Percentiles rank a stretch among this genome's conserved stretches.
Conservation (phyloP, 2,113 vertebrate genomes). For the Oriolus oriolus region DNA sequence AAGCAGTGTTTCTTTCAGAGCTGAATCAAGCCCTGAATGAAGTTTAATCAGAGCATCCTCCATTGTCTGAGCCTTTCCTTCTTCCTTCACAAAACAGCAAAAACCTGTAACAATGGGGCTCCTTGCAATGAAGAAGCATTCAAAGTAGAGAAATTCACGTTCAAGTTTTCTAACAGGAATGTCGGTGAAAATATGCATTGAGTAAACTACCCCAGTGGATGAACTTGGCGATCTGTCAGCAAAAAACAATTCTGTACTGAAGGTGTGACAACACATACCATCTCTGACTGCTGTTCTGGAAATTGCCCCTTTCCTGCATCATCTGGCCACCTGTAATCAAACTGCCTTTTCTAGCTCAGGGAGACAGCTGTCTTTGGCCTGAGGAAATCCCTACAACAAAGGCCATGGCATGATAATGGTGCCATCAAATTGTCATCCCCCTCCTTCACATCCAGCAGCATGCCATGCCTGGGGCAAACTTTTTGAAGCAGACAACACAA, state of each 20-base stretch:
- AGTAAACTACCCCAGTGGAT: background rate
- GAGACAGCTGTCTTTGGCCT: background rate
- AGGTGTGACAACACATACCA: background rate
- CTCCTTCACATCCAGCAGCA: background rate
- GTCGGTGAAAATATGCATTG: constrained; percentile 54
- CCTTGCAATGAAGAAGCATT: constrained; percentile 42
- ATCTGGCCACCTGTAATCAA: background rate
- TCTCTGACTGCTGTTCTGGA: background rate
- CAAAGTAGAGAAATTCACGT: constrained; percentile 51
- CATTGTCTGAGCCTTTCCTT: background rate
- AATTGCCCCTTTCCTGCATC: background rate
- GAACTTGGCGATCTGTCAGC: background rate
- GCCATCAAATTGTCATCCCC: background rate
- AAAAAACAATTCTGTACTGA: background rate
- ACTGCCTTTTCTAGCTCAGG: background rate
- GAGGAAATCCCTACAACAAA: background rate
- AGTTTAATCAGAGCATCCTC: background rate
- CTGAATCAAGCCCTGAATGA: background rate
- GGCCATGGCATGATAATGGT: background rate
- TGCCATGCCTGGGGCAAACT: background rate
- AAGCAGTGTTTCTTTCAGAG: background rate
- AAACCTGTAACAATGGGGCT: background rate
- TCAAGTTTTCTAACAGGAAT: constrained; percentile 73
- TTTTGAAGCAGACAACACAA: background rate
- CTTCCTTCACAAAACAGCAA: constrained; percentile 20